A percentile compares a stretch with the other conserved stretches of the same genome.
These are phyloP conservation scores for Drosophila aldrichi DNA, from an alignment of 2,888 invertebrate genomes.

Conservation along the genomic window DNA sequence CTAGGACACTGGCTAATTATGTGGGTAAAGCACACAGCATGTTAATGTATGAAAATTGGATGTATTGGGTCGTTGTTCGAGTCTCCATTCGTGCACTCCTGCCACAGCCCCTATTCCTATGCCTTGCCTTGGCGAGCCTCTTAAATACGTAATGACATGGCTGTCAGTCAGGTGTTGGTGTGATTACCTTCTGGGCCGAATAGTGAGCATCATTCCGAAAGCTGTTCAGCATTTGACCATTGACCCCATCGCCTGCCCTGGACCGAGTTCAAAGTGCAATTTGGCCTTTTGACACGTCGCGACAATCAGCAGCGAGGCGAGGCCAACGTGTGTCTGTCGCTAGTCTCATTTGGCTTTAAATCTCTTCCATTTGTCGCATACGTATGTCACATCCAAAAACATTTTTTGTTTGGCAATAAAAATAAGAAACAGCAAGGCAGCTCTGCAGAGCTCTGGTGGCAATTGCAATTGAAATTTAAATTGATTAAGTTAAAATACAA, in stretches of 20 bases:
- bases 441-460: conserved; percentile 1
- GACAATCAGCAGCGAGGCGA: conserved; percentile 47
- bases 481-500: conserved; percentile 42
- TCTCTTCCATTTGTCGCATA: conserved; percentile 19
- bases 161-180: conserved; percentile 60
- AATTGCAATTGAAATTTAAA: conserved; percentile 17
- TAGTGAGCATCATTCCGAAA: conserved; percentile 9
- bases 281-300: conserved; percentile 36
- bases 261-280: conserved; percentile 47
- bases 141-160: conserved; percentile 50
- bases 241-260: conserved; percentile 7
- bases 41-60: conserved; percentile 31
- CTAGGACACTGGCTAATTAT: conserved; percentile 8
- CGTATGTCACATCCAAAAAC: background rate
- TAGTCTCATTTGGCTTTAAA: conserved; percentile 15
- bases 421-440: background rate
- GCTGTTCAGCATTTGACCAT: conserved; percentile 3
- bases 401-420: background rate
- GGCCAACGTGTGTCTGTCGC: conserved; percentile 1
- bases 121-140: background rate
- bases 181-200: conserved; percentile 57
- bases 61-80: conserved; percentile 11
- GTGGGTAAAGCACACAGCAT: conserved; percentile 22
- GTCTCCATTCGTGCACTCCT: conserved; percentile 3
- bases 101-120: background rate